Evolutionary conservation across 2,113 vertebrate genomes (phyloP).

Genomic region (Bubo scandiacus): DNA sequence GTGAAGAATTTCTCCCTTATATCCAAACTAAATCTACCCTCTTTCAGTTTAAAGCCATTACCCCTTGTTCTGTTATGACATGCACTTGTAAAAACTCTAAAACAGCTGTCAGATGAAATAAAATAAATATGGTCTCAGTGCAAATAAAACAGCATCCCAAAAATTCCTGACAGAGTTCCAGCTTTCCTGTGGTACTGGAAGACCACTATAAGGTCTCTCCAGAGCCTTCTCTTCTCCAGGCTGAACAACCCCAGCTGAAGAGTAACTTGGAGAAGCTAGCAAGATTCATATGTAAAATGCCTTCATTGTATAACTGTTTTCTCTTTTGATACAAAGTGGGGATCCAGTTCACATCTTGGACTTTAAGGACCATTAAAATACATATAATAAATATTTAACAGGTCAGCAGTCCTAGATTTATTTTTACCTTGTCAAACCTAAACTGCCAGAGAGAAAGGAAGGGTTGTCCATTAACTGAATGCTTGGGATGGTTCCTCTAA

Average conservation of each 20-base stretch:
- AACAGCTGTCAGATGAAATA: slow-evolving; percentile 68
- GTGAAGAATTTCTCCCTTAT: too few relatives aligned
- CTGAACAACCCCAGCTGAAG: neutral
- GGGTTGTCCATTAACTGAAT: neutral
- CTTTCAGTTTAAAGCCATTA: too few relatives aligned
- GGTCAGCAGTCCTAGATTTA: neutral
- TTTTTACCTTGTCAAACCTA: neutral
- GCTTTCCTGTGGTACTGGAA: too few relatives aligned
- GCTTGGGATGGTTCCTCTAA: neutral
- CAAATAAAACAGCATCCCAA: slow-evolving; percentile 25
- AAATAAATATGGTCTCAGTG: slow-evolving; percentile 50
- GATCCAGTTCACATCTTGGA: neutral
- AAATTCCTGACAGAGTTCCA: neutral
- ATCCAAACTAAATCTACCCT: too few relatives aligned
- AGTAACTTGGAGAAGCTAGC: neutral
- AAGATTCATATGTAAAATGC: neutral
- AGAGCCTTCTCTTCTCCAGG: too few relatives aligned
- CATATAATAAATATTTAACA: neutral
- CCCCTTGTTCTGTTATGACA: too few relatives aligned
- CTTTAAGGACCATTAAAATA: neutral
- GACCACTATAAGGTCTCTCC: too few relatives aligned
- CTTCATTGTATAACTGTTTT: neutral
- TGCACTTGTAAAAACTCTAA: neutral
- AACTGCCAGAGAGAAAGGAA: neutral
- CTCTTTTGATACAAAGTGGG: neutral